These are phyloP conservation scores for Psilopogon haemacephalus DNA, from an alignment of 2,113 vertebrate genomes.

Conservation along the genomic window DNA sequence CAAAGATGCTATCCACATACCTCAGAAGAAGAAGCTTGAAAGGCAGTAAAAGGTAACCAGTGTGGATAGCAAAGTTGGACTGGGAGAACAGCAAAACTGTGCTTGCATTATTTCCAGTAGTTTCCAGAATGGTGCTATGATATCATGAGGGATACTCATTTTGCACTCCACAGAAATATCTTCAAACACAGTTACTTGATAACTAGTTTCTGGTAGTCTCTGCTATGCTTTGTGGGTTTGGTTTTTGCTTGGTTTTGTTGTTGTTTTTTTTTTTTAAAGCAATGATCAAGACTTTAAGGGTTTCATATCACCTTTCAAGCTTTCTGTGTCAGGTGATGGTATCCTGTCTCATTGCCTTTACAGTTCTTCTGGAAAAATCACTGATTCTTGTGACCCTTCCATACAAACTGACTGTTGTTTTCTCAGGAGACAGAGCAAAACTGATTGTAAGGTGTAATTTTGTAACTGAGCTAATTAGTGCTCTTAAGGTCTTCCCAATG, in stretches of 20 bases:
- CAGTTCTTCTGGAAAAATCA: neutral
- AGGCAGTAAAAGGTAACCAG: neutral
- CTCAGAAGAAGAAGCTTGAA: neutral
- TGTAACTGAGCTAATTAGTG: conserved; percentile 16
- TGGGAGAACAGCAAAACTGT: neutral
- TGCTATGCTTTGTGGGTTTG: neutral
- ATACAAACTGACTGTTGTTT: neutral
- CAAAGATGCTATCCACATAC: neutral
- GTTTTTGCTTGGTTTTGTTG: no score
- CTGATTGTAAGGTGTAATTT: neutral
- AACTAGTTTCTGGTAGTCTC: neutral
- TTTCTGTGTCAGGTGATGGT: neutral
- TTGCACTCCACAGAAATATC: neutral
- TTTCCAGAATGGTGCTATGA: neutral
- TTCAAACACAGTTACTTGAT: neutral
- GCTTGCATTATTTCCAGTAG: neutral
- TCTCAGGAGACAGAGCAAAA: neutral
- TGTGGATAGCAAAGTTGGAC: neutral
- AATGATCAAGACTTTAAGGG: neutral
- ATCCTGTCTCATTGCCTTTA: neutral
- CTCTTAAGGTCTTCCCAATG: neutral
- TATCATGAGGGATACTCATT: neutral
- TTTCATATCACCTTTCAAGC: neutral
- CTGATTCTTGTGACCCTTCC: neutral
- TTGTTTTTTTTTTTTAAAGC: neutral